These are phyloP conservation scores for Hartigia nigra DNA, from an alignment of 2,888 invertebrate genomes.

Conservation along the genomic window DNA sequence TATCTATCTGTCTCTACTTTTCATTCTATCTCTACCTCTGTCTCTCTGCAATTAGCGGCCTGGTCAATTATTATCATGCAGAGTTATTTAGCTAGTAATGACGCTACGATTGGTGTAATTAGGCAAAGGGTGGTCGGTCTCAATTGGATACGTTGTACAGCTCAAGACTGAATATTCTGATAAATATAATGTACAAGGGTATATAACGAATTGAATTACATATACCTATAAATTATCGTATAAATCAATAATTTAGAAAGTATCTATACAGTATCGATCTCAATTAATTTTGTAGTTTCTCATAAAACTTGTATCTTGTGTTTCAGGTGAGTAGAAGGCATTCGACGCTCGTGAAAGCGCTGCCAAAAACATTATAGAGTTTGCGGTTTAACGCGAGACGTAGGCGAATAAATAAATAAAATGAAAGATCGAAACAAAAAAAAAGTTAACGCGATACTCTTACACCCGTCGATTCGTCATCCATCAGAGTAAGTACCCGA, in stretches of 20 bases:
- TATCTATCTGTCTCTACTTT: neutral
- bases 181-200: neutral
- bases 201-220: neutral
- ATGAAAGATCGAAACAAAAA: too few species aligned
- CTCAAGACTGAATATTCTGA: neutral
- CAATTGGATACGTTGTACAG: neutral
- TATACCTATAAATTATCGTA: too few species aligned
- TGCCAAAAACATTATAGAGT: neutral
- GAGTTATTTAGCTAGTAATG: conserved; percentile 23
- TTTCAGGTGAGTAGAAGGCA: neutral
- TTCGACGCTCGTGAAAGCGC: neutral
- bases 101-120: conserved; percentile 23
- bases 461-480: too few species aligned
- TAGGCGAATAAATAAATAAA: too few species aligned
- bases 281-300: too few species aligned
- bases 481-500: neutral
- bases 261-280: too few species aligned
- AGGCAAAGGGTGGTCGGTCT: neutral
- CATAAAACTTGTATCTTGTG: neutral
- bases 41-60: conserved; percentile 13
- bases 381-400: neutral
- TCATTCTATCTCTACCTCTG: neutral
- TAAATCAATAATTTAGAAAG: too few species aligned
- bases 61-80: conserved; percentile 9
- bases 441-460: too few species aligned